Conservation (phyloP, 1,140 invertebrate species). For the Penaeus chinensis region DNA sequence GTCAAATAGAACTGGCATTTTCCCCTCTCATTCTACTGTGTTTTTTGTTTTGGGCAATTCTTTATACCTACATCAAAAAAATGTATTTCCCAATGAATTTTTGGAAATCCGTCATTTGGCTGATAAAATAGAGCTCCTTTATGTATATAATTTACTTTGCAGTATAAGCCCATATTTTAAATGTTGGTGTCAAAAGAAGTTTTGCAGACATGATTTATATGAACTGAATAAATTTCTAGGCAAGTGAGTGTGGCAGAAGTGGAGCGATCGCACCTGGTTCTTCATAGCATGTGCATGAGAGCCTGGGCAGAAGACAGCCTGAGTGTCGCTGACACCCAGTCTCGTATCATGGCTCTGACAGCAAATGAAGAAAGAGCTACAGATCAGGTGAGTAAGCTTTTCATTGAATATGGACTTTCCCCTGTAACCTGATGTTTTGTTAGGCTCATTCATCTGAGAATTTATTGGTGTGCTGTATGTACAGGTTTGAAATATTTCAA, state of each 20-base stretch:
- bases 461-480: neutral
- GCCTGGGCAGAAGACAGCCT: constrained; percentile 67
- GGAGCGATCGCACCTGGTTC: constrained; percentile 72
- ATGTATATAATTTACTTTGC: too few species aligned
- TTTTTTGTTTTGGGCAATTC: too few species aligned
- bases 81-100: too few species aligned
- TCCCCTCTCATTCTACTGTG: too few species aligned
- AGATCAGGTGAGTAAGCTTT: constrained; percentile 33
- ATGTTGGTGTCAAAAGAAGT: too few species aligned
- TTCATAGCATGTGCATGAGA: constrained; percentile 71
- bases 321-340: constrained; percentile 65
- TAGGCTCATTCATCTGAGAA: neutral
- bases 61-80: too few species aligned
- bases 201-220: too few species aligned
- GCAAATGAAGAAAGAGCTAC: constrained; percentile 47
- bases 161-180: too few species aligned
- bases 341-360: constrained; percentile 64
- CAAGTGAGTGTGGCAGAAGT: constrained; percentile 70
- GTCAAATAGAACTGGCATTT: too few species aligned
- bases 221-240: constrained; percentile 9
- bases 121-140: too few species aligned
- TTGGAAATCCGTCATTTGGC: too few species aligned
- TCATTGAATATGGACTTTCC: neutral
- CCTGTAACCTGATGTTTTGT: neutral
- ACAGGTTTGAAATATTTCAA: neutral